phyloP scores from a whole-genome alignment of 2,113 vertebrate genomes.

The Petroica traversi region DNA sequence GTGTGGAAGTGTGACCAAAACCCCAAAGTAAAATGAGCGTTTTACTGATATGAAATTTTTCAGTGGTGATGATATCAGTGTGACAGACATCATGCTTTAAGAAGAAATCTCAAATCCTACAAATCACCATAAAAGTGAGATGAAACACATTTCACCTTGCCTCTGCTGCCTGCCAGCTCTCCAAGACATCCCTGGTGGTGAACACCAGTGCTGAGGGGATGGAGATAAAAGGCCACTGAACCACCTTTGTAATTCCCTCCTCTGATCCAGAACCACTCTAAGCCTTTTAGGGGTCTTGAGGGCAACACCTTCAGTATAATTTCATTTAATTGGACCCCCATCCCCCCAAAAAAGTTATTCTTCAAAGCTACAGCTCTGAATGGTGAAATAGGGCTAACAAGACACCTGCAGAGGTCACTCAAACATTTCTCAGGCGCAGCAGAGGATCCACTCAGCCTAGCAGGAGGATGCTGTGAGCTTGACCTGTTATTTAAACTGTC shows the following conservation, averaged over 20 bases:
- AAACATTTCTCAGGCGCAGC: neutral
- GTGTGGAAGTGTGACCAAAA: neutral
- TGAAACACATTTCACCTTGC: neutral
- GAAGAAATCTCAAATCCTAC: neutral
- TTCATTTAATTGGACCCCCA: neutral
- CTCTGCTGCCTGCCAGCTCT: neutral
- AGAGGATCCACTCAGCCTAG: neutral
- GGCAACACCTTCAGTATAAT: neutral
- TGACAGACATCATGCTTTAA: neutral
- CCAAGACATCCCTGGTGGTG: neutral
- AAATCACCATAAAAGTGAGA: neutral
- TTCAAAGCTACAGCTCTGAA: neutral
- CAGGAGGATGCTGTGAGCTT: neutral
- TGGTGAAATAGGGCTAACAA: neutral
- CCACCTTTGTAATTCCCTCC: fast-evolving
- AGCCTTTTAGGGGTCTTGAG: neutral
- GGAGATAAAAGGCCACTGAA: neutral
- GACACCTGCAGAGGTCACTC: neutral
- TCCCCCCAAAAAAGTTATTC: neutral
- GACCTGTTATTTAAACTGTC: neutral
- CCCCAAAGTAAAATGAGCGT: neutral
- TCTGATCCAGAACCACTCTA: neutral
- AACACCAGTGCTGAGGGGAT: neutral
- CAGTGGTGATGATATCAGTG: neutral
- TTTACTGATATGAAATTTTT: fast-evolving